phyloP scores from a whole-genome alignment of 2,888 invertebrate species.

The Allacma fusca region DNA sequence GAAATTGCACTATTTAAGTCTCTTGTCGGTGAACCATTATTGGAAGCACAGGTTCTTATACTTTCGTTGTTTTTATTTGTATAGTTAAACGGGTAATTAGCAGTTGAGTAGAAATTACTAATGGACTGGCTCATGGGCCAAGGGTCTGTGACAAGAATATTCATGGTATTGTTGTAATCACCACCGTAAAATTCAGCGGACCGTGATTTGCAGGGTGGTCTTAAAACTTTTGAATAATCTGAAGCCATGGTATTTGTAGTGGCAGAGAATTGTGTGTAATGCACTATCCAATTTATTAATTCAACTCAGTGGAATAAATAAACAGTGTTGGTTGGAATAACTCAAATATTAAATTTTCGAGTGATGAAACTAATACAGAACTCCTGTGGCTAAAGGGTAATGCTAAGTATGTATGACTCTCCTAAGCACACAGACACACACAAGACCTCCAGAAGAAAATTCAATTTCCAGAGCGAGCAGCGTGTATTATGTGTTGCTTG shows the following conservation, averaged over 20 bases:
- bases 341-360: too few species aligned
- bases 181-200: constrained; percentile 37
- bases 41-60: constrained; percentile 1
- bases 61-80: background rate
- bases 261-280: too few species aligned
- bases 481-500: background rate
- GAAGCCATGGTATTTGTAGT: constrained; percentile 34
- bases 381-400: too few species aligned
- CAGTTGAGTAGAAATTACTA: constrained; percentile 19
- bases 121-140: constrained; percentile 56
- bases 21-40: constrained; percentile 16
- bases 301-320: background rate
- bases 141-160: constrained; percentile 52
- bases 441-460: background rate
- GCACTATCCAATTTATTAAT: too few species aligned
- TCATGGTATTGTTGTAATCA: constrained; percentile 40
- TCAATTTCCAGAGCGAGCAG: background rate
- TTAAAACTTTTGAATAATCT: constrained; percentile 17
- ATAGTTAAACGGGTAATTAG: constrained; percentile 21
- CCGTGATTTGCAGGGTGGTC: constrained; percentile 40
- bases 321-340: too few species aligned
- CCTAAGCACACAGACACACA: too few species aligned
- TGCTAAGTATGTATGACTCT: too few species aligned
- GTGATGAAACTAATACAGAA: too few species aligned
- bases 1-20: constrained; percentile 19